Conservation (phyloP, 2,113 vertebrate genomes). For the Lanius ludovicianus region DNA sequence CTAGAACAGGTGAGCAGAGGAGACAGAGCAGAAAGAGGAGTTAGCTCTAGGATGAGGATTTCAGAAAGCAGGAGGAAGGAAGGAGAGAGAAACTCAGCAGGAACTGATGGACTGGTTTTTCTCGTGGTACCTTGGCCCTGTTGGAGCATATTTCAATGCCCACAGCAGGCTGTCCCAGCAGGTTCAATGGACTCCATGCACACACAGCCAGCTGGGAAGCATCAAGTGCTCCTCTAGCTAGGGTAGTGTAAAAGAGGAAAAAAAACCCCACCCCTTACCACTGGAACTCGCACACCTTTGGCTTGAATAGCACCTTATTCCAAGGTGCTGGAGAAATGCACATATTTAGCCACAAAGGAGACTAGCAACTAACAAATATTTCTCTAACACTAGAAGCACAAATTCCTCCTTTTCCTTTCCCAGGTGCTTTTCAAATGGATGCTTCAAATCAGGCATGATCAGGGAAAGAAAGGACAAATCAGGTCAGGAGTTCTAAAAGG, state of each 20-base stretch:
- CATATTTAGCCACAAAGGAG: not conserved
- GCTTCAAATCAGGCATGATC: not conserved
- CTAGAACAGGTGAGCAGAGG: not conserved
- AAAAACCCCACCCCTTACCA: not conserved
- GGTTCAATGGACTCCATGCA: not conserved
- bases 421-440: not conserved
- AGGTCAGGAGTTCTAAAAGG: not conserved
- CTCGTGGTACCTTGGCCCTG: not conserved
- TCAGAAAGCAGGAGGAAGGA: not conserved
- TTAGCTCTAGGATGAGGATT: not conserved
- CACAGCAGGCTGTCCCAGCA: not conserved
- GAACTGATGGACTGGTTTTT: accelerated
- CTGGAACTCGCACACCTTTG: not conserved
- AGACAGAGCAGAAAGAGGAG: not conserved
- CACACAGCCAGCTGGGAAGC: not conserved
- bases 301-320: not conserved
- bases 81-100: not conserved
- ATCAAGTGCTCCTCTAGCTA: not conserved
- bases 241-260: not conserved
- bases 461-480: not conserved
- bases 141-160: not conserved
- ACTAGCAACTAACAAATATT: not conserved
- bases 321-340: not conserved
- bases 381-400: not conserved
- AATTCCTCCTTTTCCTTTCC: not conserved